These are phyloP conservation scores for Geotrypetes seraphini DNA, from an alignment of 2,797 vertebrate species.

Conservation along the genomic window DNA sequence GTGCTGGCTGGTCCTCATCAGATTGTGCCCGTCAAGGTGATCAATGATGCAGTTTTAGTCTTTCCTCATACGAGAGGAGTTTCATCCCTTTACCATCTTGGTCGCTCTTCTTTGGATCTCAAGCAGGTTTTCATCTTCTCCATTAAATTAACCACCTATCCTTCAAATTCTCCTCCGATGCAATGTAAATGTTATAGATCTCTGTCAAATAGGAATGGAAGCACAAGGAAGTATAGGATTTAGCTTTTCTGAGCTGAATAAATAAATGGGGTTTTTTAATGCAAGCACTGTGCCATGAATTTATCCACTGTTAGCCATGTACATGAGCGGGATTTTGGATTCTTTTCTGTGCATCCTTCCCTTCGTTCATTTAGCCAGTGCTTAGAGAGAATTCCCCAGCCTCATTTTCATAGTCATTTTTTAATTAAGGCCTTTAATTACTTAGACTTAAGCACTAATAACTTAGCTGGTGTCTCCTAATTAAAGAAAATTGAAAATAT, in stretches of 20 bases:
- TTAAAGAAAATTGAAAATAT: constrained; percentile 22
- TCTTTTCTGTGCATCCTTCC: constrained; percentile 17
- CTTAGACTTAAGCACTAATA: constrained; percentile 13
- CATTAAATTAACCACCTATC: too few species aligned
- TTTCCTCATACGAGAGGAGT: too few species aligned
- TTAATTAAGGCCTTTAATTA: constrained; percentile 27
- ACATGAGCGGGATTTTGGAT: constrained; percentile 17
- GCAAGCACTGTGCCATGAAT: neutral
- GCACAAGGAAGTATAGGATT: neutral
- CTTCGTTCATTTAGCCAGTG: constrained; percentile 15
- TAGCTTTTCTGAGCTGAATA: constrained; percentile 2
- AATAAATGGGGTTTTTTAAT: constrained; percentile 5
- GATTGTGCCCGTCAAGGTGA: too few species aligned
- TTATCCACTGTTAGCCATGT: constrained; percentile 14
- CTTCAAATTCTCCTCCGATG: constrained; percentile 2
- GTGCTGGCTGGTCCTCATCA: too few species aligned
- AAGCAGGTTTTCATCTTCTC: too few species aligned
- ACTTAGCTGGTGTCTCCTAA: constrained; percentile 17
- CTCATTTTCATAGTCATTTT: constrained; percentile 24
- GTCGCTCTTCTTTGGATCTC: too few species aligned
- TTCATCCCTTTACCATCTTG: too few species aligned
- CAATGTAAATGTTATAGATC: neutral
- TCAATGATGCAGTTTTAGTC: too few species aligned
- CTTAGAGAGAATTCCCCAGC: constrained; percentile 6
- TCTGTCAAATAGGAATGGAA: neutral